phyloP scores from a whole-genome alignment of 1,140 invertebrate species.

The Palaemon carinicauda region DNA sequence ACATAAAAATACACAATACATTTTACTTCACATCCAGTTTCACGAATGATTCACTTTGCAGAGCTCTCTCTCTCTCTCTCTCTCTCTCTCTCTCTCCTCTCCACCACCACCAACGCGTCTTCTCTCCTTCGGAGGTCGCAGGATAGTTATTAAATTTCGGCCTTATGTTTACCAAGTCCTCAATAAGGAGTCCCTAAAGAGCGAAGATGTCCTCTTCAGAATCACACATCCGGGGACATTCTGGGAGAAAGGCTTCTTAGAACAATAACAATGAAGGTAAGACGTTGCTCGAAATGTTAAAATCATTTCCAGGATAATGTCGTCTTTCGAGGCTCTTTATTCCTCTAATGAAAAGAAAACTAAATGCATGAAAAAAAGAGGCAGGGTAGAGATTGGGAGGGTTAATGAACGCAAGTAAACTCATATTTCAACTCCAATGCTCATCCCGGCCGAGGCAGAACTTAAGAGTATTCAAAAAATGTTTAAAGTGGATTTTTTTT shows the following conservation, averaged over 20 bases:
- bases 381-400: too few relatives aligned
- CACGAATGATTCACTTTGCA: background rate
- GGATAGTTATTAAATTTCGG: background rate
- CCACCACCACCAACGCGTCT: background rate
- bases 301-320: too few relatives aligned
- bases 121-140: background rate
- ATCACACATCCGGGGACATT: background rate
- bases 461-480: too few relatives aligned
- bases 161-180: background rate
- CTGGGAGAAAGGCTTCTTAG: background rate
- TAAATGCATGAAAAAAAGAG: too few relatives aligned
- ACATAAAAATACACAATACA: background rate
- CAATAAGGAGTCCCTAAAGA: background rate
- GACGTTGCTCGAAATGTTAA: too few relatives aligned
- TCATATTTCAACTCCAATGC: too few relatives aligned
- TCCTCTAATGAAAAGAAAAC: too few relatives aligned
- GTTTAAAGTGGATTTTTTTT: too few relatives aligned
- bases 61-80: background rate
- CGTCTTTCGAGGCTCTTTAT: too few relatives aligned
- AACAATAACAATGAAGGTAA: too few relatives aligned
- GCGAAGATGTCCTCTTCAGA: background rate
- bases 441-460: too few relatives aligned
- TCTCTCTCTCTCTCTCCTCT: background rate
- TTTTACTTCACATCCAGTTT: background rate
- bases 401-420: too few relatives aligned